phyloP scores from a whole-genome alignment of 2,888 invertebrate species.

The Caenorhabditis imperialis region DNA sequence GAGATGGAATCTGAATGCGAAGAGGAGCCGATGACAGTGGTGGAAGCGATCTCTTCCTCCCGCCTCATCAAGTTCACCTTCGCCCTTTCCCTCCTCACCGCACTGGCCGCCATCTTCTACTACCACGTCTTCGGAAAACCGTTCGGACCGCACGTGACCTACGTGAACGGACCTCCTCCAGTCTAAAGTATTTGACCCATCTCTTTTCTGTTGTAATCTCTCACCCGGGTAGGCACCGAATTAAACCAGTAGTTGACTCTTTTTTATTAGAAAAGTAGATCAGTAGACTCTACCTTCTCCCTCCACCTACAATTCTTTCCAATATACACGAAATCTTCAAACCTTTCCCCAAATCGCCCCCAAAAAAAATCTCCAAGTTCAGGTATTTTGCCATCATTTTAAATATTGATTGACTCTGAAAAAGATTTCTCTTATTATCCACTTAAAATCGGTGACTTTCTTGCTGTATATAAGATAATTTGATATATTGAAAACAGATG shows the following conservation, averaged over 20 bases:
- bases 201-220: slow-evolving; percentile 34
- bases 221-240: slow-evolving; percentile 45
- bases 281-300: neutral
- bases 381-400: slow-evolving; percentile 45
- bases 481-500: slow-evolving; percentile 1
- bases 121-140: slow-evolving; percentile 57
- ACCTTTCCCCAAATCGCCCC: slow-evolving; percentile 31
- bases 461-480: slow-evolving; percentile 40
- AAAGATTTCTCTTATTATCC: slow-evolving; percentile 3
- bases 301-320: slow-evolving; percentile 22
- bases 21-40: slow-evolving; percentile 10
- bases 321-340: slow-evolving; percentile 36
- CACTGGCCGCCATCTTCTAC: slow-evolving; percentile 62
- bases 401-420: slow-evolving; percentile 33
- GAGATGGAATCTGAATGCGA: slow-evolving; percentile 26
- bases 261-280: slow-evolving; percentile 9
- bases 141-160: slow-evolving; percentile 70
- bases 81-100: slow-evolving; percentile 57
- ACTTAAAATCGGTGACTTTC: slow-evolving; percentile 30
- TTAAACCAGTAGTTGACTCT: slow-evolving; percentile 37
- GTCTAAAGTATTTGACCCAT: slow-evolving; percentile 45
- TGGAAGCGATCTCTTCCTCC: slow-evolving; percentile 44
- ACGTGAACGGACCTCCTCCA: slow-evolving; percentile 70
- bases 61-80: slow-evolving; percentile 54
- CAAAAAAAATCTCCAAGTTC: slow-evolving; percentile 45